These are phyloP conservation scores for Lasioglossum albipes DNA, from an alignment of 1,140 invertebrate genomes.

Conservation along the genomic window DNA sequence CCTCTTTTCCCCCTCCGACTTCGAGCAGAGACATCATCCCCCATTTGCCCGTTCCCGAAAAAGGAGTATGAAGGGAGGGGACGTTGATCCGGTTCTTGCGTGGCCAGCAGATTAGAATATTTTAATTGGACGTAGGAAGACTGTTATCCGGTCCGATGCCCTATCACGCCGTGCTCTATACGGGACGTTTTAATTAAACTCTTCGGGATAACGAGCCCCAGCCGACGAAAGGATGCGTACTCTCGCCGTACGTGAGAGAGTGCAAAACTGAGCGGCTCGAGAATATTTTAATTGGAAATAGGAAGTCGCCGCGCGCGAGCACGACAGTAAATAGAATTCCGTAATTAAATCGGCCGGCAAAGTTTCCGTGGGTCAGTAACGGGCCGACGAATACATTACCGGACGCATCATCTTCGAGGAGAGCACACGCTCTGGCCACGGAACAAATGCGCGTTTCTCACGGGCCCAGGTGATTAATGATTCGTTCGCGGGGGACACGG, in stretches of 20 bases:
- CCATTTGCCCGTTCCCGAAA: background rate
- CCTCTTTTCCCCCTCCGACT: background rate
- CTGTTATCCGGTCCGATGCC: background rate
- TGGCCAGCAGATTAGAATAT: background rate
- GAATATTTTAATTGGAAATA: background rate
- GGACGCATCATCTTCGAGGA: background rate
- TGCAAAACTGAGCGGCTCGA: background rate
- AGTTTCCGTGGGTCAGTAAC: background rate
- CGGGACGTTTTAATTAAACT: too few species aligned
- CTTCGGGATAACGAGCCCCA: too few species aligned
- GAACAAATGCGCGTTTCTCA: slow-evolving; percentile 16
- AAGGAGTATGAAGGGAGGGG: background rate
- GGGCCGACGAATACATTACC: background rate
- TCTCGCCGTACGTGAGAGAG: background rate
- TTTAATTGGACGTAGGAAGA: background rate
- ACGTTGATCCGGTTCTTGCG: background rate
- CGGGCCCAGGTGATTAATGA: slow-evolving; percentile 29
- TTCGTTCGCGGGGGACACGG: background rate
- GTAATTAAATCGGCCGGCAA: background rate
- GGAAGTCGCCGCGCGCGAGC: background rate
- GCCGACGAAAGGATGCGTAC: too few species aligned
- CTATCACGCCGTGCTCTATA: too few species aligned
- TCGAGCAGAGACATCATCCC: slow-evolving; percentile 2
- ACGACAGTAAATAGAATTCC: background rate
- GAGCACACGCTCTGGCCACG: background rate